Evolutionary conservation across 2,113 vertebrate species (phyloP).

Genomic region (Furnarius figulus): DNA sequence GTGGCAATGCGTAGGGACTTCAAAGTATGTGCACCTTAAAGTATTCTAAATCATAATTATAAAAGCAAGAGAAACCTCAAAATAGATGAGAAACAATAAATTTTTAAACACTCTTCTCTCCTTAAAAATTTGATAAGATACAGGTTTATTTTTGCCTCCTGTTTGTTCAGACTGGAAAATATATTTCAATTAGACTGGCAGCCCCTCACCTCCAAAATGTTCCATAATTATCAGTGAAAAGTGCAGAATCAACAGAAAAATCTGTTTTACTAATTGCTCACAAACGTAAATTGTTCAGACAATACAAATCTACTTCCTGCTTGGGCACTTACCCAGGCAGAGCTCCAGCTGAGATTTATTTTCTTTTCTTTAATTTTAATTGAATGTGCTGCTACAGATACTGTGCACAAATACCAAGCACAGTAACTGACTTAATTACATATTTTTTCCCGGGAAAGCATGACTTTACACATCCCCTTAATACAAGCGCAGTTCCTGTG

Average conservation of each 20-base stretch:
- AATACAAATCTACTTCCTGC: conserved; percentile 13
- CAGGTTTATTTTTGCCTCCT: conserved; percentile 5
- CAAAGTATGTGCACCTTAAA: not conserved
- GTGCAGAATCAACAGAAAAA: conserved; percentile 41
- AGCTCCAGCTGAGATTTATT: conserved; percentile 37
- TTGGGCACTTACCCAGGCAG: conserved; percentile 9
- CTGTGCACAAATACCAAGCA: not conserved
- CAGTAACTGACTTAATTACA: not conserved
- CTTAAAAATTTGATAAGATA: conserved; percentile 18
- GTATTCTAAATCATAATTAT: not conserved
- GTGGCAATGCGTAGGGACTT: not conserved
- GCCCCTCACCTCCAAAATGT: not conserved
- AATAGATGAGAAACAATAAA: conserved; percentile 13
- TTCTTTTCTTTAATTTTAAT: conserved; percentile 49
- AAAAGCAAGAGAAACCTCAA: not conserved
- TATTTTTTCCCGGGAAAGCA: not conserved
- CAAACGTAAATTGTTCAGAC: conserved; percentile 10
- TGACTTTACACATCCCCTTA: not conserved
- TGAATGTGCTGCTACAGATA: not conserved
- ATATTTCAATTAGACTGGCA: not conserved
- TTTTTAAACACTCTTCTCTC: conserved; percentile 21
- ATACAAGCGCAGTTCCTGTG: not conserved
- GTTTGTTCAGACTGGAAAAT: conserved; percentile 16
- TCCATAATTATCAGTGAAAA: not conserved
- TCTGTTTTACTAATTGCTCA: conserved; percentile 18